Percentiles rank a stretch among this genome's conserved stretches.
phyloP scores from a whole-genome alignment of 1,140 invertebrate genomes.

The Pseudobourletiella spinata region DNA sequence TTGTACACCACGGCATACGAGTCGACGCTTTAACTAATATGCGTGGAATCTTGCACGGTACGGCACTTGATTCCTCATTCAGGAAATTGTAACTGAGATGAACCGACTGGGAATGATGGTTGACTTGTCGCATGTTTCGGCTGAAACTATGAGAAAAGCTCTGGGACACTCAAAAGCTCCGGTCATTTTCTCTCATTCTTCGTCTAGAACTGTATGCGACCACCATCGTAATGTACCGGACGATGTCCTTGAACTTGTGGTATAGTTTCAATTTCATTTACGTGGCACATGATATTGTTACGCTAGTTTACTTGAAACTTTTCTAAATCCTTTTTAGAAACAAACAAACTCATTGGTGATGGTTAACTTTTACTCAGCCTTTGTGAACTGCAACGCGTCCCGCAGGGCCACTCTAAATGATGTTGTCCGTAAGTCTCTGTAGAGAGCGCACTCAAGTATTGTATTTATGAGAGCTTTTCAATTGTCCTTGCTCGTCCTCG shows the following conservation, averaged over 20 bases:
- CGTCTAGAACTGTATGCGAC: slow-evolving; percentile 47
- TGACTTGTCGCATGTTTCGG: slow-evolving; percentile 54
- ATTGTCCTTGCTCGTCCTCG: too few relatives aligned
- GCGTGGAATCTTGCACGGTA: background rate
- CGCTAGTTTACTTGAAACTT: background rate
- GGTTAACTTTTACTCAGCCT: slow-evolving; percentile 46
- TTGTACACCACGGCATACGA: background rate
- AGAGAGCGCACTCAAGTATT: too few relatives aligned
- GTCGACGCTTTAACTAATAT: background rate
- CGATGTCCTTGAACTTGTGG: slow-evolving; percentile 47
- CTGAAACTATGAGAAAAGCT: slow-evolving; percentile 40
- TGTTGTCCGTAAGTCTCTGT: slow-evolving; percentile 45
- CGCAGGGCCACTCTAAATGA: slow-evolving; percentile 41
- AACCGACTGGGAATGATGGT: slow-evolving; percentile 57
- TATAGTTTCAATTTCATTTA: too few relatives aligned
- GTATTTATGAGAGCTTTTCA: too few relatives aligned
- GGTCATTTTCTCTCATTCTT: slow-evolving; percentile 58
- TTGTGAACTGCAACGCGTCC: slow-evolving; percentile 42
- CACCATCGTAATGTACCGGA: slow-evolving; percentile 54
- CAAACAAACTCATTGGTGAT: slow-evolving; percentile 46
- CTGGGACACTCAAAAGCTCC: slow-evolving; percentile 47
- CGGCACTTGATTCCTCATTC: background rate
- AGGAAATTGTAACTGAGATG: slow-evolving; percentile 31
- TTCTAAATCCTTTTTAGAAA: slow-evolving; percentile 39
- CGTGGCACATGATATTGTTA: slow-evolving; percentile 12